phyloP scores from a whole-genome alignment of 2,888 invertebrate species.

The Lochmaea crataegi region DNA sequence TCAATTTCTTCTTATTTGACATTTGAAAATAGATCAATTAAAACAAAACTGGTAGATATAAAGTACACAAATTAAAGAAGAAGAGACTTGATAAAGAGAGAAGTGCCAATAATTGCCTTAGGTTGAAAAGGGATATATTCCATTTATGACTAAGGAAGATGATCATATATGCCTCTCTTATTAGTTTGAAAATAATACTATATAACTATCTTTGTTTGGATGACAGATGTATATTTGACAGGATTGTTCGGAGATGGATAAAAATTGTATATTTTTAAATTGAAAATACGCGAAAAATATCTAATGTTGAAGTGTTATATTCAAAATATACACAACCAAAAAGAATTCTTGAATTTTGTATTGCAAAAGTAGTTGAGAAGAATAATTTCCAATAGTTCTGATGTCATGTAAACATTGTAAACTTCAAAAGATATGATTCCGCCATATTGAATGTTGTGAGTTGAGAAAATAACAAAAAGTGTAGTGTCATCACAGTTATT shows the following conservation, averaged over 20 bases:
- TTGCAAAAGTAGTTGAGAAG: not conserved
- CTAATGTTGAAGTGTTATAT: not conserved
- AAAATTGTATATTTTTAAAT: not conserved
- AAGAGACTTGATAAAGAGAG: not conserved
- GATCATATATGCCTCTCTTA: not conserved
- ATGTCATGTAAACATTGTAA: constrained; percentile 12
- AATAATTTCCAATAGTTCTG: constrained; percentile 9
- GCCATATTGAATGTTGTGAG: constrained; percentile 56
- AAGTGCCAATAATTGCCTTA: not conserved
- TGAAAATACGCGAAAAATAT: not conserved
- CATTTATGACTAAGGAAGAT: not conserved
- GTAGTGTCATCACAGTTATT: constrained; percentile 55
- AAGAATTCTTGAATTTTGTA: not conserved
- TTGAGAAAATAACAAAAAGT: constrained; percentile 53
- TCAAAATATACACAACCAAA: not conserved
- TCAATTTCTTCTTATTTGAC: not conserved
- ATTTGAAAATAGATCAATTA: not conserved
- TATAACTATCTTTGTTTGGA: not conserved
- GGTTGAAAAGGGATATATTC: not conserved
- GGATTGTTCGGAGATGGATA: not conserved
- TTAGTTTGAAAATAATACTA: not conserved
- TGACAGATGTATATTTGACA: not conserved
- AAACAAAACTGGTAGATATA: not conserved
- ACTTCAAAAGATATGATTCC: constrained; percentile 35
- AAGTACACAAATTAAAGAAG: not conserved